Conservation (phyloP, 1,140 invertebrate genomes). For the Megalopta genalis region DNA sequence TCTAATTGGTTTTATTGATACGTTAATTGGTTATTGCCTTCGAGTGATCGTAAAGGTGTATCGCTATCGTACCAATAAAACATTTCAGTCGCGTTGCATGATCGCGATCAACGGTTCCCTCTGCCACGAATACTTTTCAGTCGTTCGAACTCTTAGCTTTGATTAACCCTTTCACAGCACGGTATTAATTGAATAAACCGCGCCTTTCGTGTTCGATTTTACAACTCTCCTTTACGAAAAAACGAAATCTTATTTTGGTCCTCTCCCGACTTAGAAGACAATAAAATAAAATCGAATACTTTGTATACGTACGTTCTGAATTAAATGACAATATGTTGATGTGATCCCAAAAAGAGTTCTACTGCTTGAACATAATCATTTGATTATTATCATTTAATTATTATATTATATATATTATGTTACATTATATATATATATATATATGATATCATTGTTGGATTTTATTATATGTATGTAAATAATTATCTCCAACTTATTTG, state of each 20-base stretch:
- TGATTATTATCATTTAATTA: no score
- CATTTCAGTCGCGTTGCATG: constrained; percentile 15
- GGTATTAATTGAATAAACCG: not conserved
- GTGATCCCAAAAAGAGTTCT: no score
- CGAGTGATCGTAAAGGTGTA: constrained; percentile 52
- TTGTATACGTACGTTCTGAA: no score
- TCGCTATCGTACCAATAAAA: constrained; percentile 36
- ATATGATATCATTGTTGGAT: no score
- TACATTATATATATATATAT: no score
- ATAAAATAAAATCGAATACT: no score
- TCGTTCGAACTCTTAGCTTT: not conserved
- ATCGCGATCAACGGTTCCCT: constrained; percentile 19
- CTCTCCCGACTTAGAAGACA: no score
- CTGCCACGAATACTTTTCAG: not conserved
- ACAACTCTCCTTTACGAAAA: not conserved
- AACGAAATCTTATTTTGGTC: not conserved
- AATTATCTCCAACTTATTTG: no score
- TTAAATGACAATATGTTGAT: no score
- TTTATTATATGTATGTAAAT: no score
- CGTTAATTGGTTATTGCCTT: constrained; percentile 71
- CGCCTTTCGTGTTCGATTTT: not conserved
- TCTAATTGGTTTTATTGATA: constrained; percentile 75
- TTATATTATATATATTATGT: no score
- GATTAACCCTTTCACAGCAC: not conserved
- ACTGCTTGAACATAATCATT: no score